Evolutionary conservation across 2,888 invertebrate genomes (phyloP).

Genomic region (Dione juno): DNA sequence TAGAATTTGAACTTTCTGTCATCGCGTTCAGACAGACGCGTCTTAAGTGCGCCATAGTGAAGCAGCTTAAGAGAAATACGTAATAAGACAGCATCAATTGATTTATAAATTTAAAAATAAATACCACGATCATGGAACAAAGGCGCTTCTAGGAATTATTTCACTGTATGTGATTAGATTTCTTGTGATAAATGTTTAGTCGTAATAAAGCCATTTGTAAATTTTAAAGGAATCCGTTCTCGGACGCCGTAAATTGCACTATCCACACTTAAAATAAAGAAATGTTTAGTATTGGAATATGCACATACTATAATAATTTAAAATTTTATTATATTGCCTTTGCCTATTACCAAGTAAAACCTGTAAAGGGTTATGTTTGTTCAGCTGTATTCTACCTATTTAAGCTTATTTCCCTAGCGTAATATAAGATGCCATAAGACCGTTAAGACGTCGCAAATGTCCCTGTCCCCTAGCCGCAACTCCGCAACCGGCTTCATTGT

Average conservation of each 20-base stretch:
- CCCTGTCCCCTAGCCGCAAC: constrained; percentile 45
- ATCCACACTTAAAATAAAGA: too few relatives aligned
- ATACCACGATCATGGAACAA: constrained; percentile 13
- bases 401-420: constrained; percentile 39
- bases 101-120: neutral
- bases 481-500: constrained; percentile 45
- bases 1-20: too few relatives aligned
- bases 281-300: too few relatives aligned
- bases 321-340: neutral
- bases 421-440: constrained; percentile 46
- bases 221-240: neutral
- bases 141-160: neutral
- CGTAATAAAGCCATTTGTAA: neutral
- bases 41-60: neutral
- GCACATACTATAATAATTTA: too few relatives aligned
- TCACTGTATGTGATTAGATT: neutral
- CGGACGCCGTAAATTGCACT: too few relatives aligned
- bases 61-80: neutral
- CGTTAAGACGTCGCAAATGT: constrained; percentile 47
- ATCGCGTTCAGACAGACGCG: too few relatives aligned
- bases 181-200: neutral
- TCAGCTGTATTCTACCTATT: constrained; percentile 33
- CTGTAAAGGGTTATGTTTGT: constrained; percentile 18
- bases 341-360: neutral
- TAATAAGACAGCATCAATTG: neutral